Base-by-base conservation (phyloP, 2,797 vertebrate genomes). In the Lacerta viridis region DNA sequence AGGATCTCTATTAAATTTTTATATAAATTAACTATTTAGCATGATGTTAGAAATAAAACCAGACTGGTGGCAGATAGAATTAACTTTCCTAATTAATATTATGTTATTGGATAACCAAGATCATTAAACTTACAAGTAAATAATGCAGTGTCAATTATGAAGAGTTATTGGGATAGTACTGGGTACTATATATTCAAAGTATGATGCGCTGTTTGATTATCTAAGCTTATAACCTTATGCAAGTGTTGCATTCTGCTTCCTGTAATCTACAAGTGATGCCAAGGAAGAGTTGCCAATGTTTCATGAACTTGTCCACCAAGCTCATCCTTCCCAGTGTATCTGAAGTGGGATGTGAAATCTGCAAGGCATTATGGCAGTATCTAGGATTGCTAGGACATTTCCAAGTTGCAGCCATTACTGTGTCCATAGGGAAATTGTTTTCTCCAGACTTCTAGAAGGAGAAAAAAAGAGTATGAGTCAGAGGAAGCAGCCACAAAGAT, bases 1-100 rank as follows among this genome's bases (percentile, higher is more conserved):
- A 78, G 92, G 80, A 90, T 93, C 93, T 95, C 93, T 96, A 96
- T 95, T 83, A 93, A 94, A 91, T 96, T 92, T 92, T 96, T 95
- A 87, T 90, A 91, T 92, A 94, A 92, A 96, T 94, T 93, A 95
- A 94, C 94, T 94, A 86, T 96, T 93, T 96, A 95, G 88, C 91
- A 88, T 36, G 81, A 89, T 93, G 64, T 87, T 93, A 93, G 90
- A 93, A 95, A 94, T 96, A 95, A 96, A 93, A 94, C 93, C 91
- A 85, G 92, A 55, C 85, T 93, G 91, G 95, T 95, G 95, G 90
- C 94, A 94, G 92, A 95, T 93, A 88, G 92, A 96, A 96, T 96
- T 95, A 94, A 89, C 91, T 92, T 93, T 89, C 87, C 92, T 89
- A 91, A 93, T 94, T 96, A 95, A 95, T 94, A 85, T 94, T 94